phyloP scores from a whole-genome alignment of 2,888 invertebrate genomes.

The Sipha maydis region DNA sequence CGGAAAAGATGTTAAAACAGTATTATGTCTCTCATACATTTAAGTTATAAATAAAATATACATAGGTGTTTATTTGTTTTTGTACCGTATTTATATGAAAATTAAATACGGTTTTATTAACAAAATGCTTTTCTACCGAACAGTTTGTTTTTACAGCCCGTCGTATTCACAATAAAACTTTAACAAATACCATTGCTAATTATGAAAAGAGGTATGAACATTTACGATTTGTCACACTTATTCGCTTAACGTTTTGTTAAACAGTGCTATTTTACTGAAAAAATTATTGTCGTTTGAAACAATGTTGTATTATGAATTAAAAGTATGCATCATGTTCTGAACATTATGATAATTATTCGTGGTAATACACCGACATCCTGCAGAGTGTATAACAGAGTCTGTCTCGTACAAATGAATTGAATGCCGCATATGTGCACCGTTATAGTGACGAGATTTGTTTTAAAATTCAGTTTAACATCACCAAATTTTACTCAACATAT shows the following conservation, averaged over 20 bases:
- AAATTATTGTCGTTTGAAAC: neutral
- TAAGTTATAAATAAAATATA: neutral
- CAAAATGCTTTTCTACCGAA: neutral
- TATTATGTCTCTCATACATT: neutral
- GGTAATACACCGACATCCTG: too few relatives aligned
- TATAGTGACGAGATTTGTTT: too few relatives aligned
- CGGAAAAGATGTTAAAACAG: neutral
- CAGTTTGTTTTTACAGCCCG: conserved; percentile 1
- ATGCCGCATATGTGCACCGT: neutral
- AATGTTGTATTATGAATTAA: too few relatives aligned
- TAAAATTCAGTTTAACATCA: too few relatives aligned
- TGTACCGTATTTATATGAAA: neutral
- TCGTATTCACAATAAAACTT: neutral
- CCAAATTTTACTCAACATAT: too few relatives aligned
- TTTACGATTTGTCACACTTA: neutral
- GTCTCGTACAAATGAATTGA: neutral
- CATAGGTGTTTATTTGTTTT: neutral
- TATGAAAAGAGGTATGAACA: neutral
- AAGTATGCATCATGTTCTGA: too few relatives aligned
- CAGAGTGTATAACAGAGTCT: neutral
- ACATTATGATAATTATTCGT: too few relatives aligned
- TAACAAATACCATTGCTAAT: neutral
- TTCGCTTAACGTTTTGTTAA: neutral
- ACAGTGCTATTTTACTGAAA: neutral
- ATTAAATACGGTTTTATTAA: neutral